phyloP scores from a whole-genome alignment of 2,113 vertebrate genomes.

The Paratilapia polleni region DNA sequence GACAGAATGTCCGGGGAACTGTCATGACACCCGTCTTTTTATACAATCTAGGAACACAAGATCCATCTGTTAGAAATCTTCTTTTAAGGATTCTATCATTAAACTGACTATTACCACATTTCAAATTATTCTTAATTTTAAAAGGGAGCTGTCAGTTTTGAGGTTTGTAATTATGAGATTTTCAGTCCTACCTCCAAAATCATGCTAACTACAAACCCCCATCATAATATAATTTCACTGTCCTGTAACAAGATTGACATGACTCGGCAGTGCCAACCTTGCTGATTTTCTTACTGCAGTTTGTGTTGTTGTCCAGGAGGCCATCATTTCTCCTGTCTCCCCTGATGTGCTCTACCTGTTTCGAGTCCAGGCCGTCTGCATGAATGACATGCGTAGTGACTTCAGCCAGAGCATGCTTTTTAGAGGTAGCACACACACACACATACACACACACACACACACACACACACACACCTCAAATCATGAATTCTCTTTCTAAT shows the following conservation, averaged over 20 bases:
- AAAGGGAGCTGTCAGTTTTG: no score
- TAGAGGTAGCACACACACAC: constrained; percentile 82
- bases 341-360: constrained; percentile 96
- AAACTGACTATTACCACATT: no score
- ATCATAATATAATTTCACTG: no score
- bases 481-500: rapidly evolving
- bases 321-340: constrained; percentile 92
- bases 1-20: no score
- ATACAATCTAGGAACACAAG: no score
- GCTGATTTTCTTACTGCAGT: background rate
- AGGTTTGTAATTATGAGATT: no score
- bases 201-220: no score
- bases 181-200: no score
- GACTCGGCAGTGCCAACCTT: background rate
- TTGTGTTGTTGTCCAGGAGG: constrained; percentile 83
- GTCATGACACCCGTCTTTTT: no score
- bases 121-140: no score
- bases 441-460: rapidly evolving
- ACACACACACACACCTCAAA: background rate
- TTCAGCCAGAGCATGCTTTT: constrained; percentile 99
- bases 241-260: background rate
- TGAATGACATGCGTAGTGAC: constrained; percentile 96
- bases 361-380: constrained; percentile 94
- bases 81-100: no score
- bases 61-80: no score